Conservation (phyloP, 2,888 invertebrate genomes). For the Hypena proboscidalis region DNA sequence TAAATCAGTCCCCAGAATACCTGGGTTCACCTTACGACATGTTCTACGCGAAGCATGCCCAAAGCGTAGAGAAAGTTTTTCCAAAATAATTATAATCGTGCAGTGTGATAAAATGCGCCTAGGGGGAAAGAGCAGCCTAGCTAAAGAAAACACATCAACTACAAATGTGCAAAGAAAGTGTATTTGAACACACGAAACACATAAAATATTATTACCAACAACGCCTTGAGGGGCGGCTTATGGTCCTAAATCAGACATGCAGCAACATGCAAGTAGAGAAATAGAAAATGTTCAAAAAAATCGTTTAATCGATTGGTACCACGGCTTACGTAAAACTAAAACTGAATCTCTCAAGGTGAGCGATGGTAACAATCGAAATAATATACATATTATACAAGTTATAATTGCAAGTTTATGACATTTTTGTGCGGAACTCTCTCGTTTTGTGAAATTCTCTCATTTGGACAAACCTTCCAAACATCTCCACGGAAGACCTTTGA, state of each 20-base stretch:
- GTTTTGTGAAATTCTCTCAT: conserved; percentile 74
- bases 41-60: conserved; percentile 83
- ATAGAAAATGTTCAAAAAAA: conserved; percentile 62
- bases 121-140: conserved; percentile 83
- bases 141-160: conserved; percentile 82
- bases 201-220: conserved; percentile 78
- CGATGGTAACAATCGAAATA: conserved; percentile 69
- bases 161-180: conserved; percentile 85
- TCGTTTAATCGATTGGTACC: conserved; percentile 64
- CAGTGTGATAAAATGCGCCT: conserved; percentile 83
- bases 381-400: conserved; percentile 50
- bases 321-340: conserved; percentile 50
- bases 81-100: conserved; percentile 83
- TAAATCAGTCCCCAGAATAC: conserved; percentile 34
- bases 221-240: conserved; percentile 80
- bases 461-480: conserved; percentile 88
- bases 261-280: conserved; percentile 83
- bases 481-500: conserved; percentile 88
- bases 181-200: conserved; percentile 71
- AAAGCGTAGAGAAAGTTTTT: conserved; percentile 81
- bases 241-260: conserved; percentile 82
- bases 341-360: conserved; percentile 20
- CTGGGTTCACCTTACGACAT: conserved; percentile 50
- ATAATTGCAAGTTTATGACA: conserved; percentile 59
- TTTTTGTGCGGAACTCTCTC: conserved; percentile 74